Percentiles rank a stretch among this genome's conserved stretches.
These are phyloP conservation scores for Phyllotreta striolata DNA, from an alignment of 2,888 invertebrate species.

Conservation along the genomic window DNA sequence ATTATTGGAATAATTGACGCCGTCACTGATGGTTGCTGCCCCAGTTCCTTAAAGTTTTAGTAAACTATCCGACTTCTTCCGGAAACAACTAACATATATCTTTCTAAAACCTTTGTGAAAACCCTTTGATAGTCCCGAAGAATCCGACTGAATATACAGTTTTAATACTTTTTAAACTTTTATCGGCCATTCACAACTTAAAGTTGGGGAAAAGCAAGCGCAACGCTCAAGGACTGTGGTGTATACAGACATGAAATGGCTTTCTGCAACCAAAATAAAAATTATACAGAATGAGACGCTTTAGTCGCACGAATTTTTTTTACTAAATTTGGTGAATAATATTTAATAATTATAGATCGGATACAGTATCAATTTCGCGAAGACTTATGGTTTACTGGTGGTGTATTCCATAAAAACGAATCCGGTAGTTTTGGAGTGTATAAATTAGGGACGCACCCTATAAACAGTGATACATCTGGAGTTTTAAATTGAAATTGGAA, in stretches of 20 bases:
- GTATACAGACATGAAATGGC: slow-evolving; percentile 15
- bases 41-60: slow-evolving; percentile 26
- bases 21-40: slow-evolving; percentile 9
- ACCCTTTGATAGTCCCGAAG: slow-evolving; percentile 37
- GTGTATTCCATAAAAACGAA: too few species aligned
- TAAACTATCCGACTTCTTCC: slow-evolving; percentile 32
- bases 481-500: slow-evolving; percentile 32
- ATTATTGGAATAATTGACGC: slow-evolving; percentile 2
- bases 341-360: too few species aligned
- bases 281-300: too few species aligned
- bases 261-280: slow-evolving; percentile 2
- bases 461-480: slow-evolving; percentile 23
- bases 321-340: too few species aligned
- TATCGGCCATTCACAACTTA: slow-evolving; percentile 38
- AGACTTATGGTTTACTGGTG: too few species aligned
- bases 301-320: too few species aligned
- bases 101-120: slow-evolving; percentile 35
- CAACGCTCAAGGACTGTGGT: slow-evolving; percentile 24
- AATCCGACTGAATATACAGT: slow-evolving; percentile 41
- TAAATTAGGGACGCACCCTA: slow-evolving; percentile 8
- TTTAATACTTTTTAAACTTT: slow-evolving; percentile 41
- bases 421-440: too few species aligned
- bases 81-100: slow-evolving; percentile 33
- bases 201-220: slow-evolving; percentile 33
- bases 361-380: too few species aligned